Conservation (phyloP, 1,140 invertebrate species). For the Globodera rostochiensis region DNA sequence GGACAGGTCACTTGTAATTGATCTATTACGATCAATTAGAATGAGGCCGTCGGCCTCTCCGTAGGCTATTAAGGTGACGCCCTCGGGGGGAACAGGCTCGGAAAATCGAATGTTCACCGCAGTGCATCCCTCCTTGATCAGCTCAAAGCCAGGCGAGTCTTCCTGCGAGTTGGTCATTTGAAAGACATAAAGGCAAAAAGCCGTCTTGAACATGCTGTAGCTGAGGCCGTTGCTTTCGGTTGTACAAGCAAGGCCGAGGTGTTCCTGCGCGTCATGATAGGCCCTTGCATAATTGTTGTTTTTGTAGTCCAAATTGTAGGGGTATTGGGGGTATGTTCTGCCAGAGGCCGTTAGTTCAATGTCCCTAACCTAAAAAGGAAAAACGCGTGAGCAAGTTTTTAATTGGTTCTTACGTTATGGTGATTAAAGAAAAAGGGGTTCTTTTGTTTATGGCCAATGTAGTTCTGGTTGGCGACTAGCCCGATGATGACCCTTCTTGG, state of each 20-base stretch:
- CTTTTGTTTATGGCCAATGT: slow-evolving; percentile 14
- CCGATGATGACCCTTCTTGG: slow-evolving; percentile 28
- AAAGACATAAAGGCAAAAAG: no score
- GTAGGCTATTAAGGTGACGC: slow-evolving; percentile 16
- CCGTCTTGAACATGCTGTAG: slow-evolving; percentile 5
- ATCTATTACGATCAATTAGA: slow-evolving; percentile 10
- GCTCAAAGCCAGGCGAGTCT: no score
- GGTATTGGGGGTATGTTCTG: neutral
- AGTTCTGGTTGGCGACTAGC: slow-evolving; percentile 11
- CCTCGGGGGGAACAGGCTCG: no score
- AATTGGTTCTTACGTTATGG: slow-evolving; percentile 10
- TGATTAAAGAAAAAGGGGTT: slow-evolving; percentile 28
- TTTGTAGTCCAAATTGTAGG: slow-evolving; percentile 17
- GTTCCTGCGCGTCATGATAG: slow-evolving; percentile 12
- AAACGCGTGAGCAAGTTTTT: no score
- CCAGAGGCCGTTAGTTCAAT: slow-evolving; percentile 24
- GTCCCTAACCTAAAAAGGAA: neutral
- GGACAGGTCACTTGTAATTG: neutral
- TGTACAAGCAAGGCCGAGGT: neutral
- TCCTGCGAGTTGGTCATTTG: no score
- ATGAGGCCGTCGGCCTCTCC: slow-evolving; percentile 13
- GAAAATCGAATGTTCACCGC: no score
- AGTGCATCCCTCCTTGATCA: no score
- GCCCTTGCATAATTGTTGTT: slow-evolving; percentile 30
- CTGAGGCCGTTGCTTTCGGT: slow-evolving; percentile 14